Evolutionary conservation across 2,113 vertebrate genomes (phyloP), one percentile per base, ranked within the genome.

Genomic region (Planiliza haematocheilus): DNA sequence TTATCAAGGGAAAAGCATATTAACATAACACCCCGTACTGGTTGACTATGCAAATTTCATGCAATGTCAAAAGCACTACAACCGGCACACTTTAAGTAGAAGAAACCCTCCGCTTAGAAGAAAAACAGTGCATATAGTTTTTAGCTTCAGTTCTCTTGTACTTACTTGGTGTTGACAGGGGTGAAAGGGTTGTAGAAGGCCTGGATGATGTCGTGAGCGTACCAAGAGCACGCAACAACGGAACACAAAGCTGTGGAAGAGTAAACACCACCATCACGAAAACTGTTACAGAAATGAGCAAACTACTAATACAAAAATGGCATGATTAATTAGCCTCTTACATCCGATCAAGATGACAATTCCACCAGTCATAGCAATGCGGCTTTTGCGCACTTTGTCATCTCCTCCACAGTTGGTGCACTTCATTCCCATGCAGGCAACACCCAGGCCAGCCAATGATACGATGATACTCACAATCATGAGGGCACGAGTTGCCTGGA

Each of bases 401-500:
- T 97, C 96, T 1, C 94, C 93, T 0, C 94, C 96, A 20, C 95
- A 97, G 80, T 77, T 94, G 2, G 96, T 97, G 85, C 96, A 97
- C 70, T 97, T 97, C 96, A 97, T 97, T 24, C 96, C 96, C 93
- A 95, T 95, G 17, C 83, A 79, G 36, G 95, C 91, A 1, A 92
- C 90, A 0, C 93, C 92, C 62, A 95, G 72, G 24, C 93, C 96
- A 0, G 85, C 68, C 14, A 92, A 39, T 0, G 93, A 82, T 34
- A 96, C 66, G 5, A 97, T 88, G 4, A 96, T 89, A 1, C 93
- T 86, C 6, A 96, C 74, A 7, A 97, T 88, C 96, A 97, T 97
- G 42, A 97, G 93, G 7, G 96, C 96, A 0, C 96, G 92, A 0
- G 96, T 96, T 61, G 95, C 95, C 86, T 97, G 96, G 4, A 95